Percentiles rank a stretch among this genome's conserved stretches.
phyloP scores from a whole-genome alignment of 92 coral and sea anemone genomes.

The Desmophyllum pertusum region DNA sequence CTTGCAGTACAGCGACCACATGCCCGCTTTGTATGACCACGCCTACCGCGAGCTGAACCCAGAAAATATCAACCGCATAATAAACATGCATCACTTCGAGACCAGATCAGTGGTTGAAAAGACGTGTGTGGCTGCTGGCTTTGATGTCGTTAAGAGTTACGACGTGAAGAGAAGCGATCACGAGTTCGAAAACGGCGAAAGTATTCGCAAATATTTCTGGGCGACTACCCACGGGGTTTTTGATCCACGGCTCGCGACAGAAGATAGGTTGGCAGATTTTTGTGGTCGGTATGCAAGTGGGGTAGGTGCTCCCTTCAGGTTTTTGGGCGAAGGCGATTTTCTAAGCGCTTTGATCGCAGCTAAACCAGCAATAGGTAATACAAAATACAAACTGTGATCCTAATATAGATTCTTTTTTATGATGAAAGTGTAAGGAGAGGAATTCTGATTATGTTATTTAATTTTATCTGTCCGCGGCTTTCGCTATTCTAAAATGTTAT shows the following conservation, averaged over 20 bases:
- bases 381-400: too few relatives aligned
- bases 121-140: constrained; percentile 2
- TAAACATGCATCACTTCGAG: background rate
- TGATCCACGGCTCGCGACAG: constrained; percentile 10
- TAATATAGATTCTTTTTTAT: too few relatives aligned
- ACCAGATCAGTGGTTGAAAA: background rate
- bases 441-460: too few relatives aligned
- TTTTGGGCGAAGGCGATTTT: background rate
- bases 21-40: background rate
- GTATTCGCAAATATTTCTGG: constrained; percentile 11
- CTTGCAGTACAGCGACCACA: too few relatives aligned
- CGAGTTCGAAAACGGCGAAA: background rate
- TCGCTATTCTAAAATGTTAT: too few relatives aligned
- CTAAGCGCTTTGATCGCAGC: background rate
- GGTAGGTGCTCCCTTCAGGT: background rate
- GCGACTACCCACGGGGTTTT: constrained; percentile 20
- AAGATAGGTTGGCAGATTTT: background rate
- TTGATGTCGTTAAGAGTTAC: background rate
- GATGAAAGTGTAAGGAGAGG: too few relatives aligned
- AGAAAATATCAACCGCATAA: background rate
- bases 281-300: constrained; percentile 3
- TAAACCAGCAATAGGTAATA: background rate
- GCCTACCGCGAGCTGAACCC: constrained; percentile 10
- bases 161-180: background rate
- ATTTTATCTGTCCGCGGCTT: too few relatives aligned